Base-by-base conservation (phyloP, 2,888 invertebrate species). In the Uloborus plumipes region DNA sequence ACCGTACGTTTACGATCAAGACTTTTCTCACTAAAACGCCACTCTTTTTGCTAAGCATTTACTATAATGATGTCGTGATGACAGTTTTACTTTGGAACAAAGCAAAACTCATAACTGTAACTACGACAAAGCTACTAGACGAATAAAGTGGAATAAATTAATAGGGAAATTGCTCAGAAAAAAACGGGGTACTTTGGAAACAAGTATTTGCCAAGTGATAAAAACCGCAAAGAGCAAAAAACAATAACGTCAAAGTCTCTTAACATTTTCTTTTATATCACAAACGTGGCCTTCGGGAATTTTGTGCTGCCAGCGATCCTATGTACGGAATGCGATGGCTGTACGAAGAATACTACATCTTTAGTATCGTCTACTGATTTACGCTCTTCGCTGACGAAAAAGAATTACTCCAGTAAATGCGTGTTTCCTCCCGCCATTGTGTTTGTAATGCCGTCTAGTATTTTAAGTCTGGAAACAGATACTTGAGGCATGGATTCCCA, bases 351-450 rank as follows among this genome's bases (percentile, higher is more conserved):
- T 16, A 55, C 55, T 16, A 9, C 55, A 39, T 39, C 39, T 39
- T 39, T 39, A 39, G n/a, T 55, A 55, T 55, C 55, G 20, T 55
- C 55, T 55, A n/a, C 55, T 55, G 55, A 55, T 55, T 55, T 55
- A 55, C 55, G 55, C 55, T 9, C 55, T 1, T 9, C 39, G 39
- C 39, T 39, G 39, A 55, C 55, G 55, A 55, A 55, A 55, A 55
- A 55, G 55, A 55, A 55, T 55, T 55, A 55, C 55, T 55, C 16
- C 55, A 55, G 16, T 55, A 55, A 55, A 20, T 16, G 55, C 15
- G 55, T 20, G 55, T 16, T 55, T 55, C 55, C 55, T 55, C 55
- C 55, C 15, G 55, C 55, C 13, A 55, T 55, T 55, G 55, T 55
- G 55, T 55, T 55, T 55, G 55, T 55, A n/a, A 11, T 20, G 55